phyloP scores from a whole-genome alignment of 1,140 invertebrate species.

The Drosophila navojoa region DNA sequence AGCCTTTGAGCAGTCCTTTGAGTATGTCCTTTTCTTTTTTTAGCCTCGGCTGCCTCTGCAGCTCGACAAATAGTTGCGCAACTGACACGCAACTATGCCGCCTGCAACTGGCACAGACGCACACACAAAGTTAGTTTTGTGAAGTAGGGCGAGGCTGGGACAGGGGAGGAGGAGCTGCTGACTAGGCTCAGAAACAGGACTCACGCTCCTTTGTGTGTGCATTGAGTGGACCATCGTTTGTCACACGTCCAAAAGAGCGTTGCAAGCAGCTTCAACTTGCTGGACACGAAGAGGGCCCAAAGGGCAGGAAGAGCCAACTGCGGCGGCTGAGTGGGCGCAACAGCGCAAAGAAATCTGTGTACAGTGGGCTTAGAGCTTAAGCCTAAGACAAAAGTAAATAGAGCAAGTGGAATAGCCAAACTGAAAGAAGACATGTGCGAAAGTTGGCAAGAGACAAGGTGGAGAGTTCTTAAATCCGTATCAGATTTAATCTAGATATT shows the following conservation, averaged over 20 bases:
- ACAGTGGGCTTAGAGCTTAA: constrained; percentile 39
- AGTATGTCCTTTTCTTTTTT: constrained; percentile 37
- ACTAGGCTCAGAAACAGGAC: constrained; percentile 39
- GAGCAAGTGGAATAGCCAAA: background rate
- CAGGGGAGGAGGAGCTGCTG: constrained; percentile 14
- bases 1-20: constrained; percentile 6
- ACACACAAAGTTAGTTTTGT: constrained; percentile 3
- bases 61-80: constrained; percentile 74
- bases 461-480: too few species aligned
- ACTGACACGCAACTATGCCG: constrained; percentile 70
- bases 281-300: background rate
- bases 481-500: too few species aligned
- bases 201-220: constrained; percentile 50
- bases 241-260: constrained; percentile 45
- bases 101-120: constrained; percentile 50
- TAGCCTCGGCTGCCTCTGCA: constrained; percentile 11
- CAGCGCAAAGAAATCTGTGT: constrained; percentile 5
- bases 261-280: background rate
- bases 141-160: background rate
- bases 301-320: background rate
- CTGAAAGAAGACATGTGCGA: background rate
- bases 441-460: too few species aligned
- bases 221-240: constrained; percentile 70
- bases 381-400: background rate
- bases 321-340: background rate